Evolutionary conservation across 2,797 vertebrate species (phyloP), one percentile per base, ranked within the genome.

Genomic region (Cynopterus sphinx): DNA sequence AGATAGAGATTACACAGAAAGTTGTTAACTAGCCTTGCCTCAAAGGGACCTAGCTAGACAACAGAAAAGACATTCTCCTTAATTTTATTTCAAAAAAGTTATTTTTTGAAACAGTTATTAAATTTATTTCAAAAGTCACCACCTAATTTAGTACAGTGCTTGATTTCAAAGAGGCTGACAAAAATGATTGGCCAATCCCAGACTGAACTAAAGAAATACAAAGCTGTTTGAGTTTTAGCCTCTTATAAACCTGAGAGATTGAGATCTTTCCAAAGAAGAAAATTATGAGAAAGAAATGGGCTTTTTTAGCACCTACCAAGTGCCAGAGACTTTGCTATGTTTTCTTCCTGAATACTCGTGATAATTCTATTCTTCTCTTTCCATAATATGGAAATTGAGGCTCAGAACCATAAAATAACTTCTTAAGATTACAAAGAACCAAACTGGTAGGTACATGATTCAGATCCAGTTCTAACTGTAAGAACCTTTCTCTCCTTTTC

Each of bases 61-160:
- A 86, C 10, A 77, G 19, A 39, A 63, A 63, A 78, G 15, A 65
- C 0, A 65, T 33, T 61, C 28, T 85, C 36, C 51, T 89, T 61
- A 39, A 90, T 86, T 95, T 90, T 41, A 90, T 28, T 71, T 89
- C 39, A 51, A 70, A 77, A 87, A 55, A 53, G 13, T 13, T 8
- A 81, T 9, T 19, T 63, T 75, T 85, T 41, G 3, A 68, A 79
- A 74, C 73, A 31, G 13, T 59, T 70, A 71, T 41, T 59, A 53
- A 78, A 31, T 74, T 68, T 89, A 87, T 75, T 90, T 93, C 19
- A 75, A 83, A 91, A 77, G 73, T 93, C 19, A 28, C 31, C 57
- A 85, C 26, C 43, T 84, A 77, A 75, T 88, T 51, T 53, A 94
- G 26, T n/a, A 57, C 63, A 73, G 21, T 57, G n/a, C 6, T 96